Conservation (phyloP, 2,113 vertebrate species). For the Cyphomyrus discorhynchus region DNA sequence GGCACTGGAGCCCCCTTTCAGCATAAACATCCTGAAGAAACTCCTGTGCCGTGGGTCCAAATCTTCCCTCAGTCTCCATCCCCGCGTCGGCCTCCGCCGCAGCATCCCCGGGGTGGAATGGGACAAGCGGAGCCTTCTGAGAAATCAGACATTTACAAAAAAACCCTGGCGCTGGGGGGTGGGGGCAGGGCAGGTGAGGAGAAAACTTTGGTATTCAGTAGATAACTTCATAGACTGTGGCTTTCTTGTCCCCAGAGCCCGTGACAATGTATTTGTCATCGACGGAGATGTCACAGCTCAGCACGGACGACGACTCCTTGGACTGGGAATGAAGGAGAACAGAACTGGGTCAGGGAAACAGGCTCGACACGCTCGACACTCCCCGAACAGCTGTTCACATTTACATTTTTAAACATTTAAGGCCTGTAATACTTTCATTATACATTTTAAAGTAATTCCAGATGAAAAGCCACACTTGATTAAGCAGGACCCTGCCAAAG, state of each 20-base stretch:
- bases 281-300: slow-evolving; percentile 92
- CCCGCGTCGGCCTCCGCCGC: not conserved
- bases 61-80: slow-evolving; percentile 11
- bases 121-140: not conserved
- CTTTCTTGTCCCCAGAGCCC: slow-evolving; percentile 96
- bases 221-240: slow-evolving; percentile 96
- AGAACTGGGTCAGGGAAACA: not conserved
- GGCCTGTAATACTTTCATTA: slow-evolving; percentile 2
- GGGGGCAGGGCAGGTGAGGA: not conserved
- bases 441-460: not conserved
- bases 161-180: not conserved
- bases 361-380: not conserved
- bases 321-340: slow-evolving; percentile 59
- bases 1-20: slow-evolving; percentile 47
- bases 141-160: not conserved
- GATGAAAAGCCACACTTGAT: not conserved
- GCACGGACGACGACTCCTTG: slow-evolving; percentile 91
- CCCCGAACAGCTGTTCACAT: not conserved
- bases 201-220: slow-evolving; percentile 60
- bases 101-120: not conserved
- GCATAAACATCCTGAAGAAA: slow-evolving; percentile 15
- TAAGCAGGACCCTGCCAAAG: not conserved
- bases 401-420: slow-evolving; percentile 5
- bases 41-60: not conserved
- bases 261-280: slow-evolving; percentile 98